A percentile compares a stretch with the other conserved stretches of the same genome.
Evolutionary conservation across 2,113 vertebrate genomes (phyloP).

Genomic region (Gymnarchus niloticus): DNA sequence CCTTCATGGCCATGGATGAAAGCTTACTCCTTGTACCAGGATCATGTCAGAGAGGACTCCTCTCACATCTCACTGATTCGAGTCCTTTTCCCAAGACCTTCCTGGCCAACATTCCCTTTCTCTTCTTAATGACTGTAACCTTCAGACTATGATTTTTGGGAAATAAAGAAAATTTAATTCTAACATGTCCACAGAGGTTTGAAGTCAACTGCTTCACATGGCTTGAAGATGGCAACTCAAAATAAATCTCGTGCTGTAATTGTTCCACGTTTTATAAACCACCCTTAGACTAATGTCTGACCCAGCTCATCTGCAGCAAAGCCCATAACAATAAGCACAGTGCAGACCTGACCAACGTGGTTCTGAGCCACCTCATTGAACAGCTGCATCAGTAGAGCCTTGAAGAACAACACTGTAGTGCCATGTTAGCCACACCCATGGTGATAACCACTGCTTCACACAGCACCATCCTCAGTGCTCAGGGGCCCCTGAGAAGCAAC

Average conservation of each 20-base stretch:
- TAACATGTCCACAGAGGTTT: background rate
- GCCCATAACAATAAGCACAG: background rate
- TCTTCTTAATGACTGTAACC: background rate
- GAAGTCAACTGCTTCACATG: background rate
- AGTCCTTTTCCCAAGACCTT: background rate
- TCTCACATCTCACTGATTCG: background rate
- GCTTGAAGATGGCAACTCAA: background rate
- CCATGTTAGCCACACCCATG: background rate
- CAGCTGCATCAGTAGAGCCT: background rate
- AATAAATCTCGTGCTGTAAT: background rate
- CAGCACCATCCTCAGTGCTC: background rate
- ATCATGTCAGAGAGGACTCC: background rate
- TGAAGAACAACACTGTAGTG: background rate
- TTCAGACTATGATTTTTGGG: background rate
- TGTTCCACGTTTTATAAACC: background rate
- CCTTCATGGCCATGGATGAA: too few species aligned
- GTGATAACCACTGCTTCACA: background rate
- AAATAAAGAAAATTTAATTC: background rate
- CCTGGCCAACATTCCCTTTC: background rate
- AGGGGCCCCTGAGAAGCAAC: background rate
- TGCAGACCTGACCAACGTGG: background rate
- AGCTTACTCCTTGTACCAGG: background rate
- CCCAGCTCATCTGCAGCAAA: background rate
- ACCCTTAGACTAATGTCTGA: background rate
- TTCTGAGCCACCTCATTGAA: too few species aligned